Evolutionary conservation across 2,888 invertebrate species (phyloP).

Genomic region (Eulithis testata): DNA sequence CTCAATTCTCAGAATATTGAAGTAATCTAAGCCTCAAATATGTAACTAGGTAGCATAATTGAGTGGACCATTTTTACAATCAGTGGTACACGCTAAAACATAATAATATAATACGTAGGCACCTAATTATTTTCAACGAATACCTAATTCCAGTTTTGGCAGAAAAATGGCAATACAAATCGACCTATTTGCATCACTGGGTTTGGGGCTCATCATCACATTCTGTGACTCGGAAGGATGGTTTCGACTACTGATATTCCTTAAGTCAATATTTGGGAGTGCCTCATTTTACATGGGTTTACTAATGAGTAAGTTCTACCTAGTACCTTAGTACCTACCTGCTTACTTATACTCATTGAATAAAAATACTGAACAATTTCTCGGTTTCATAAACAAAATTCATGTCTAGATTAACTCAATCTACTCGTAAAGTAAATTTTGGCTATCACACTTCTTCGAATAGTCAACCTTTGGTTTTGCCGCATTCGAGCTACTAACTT

Average conservation of each 20-base stretch:
- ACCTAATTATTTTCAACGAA: too few species aligned
- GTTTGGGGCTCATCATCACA: conserved; percentile 58
- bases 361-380: not conserved
- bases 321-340: not conserved
- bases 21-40: too few species aligned
- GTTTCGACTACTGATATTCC: conserved; percentile 69
- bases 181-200: conserved; percentile 55
- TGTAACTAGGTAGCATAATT: too few species aligned
- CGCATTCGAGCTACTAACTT: conserved; percentile 10
- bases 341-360: not conserved
- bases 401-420: not conserved
- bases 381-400: not conserved
- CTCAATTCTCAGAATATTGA: too few species aligned
- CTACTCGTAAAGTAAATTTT: conserved; percentile 4
- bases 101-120: too few species aligned
- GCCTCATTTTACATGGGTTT: conserved; percentile 65
- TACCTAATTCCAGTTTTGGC: conserved; percentile 69
- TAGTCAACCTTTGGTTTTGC: conserved; percentile 12
- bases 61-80: too few species aligned
- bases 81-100: too few species aligned
- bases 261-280: conserved; percentile 67
- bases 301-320: conserved; percentile 58
- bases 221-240: conserved; percentile 73
- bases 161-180: conserved; percentile 62
- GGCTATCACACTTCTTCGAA: conserved; percentile 13